Conservation (phyloP, 2,113 vertebrate species). For the Tenebrosternarchus preto region DNA sequence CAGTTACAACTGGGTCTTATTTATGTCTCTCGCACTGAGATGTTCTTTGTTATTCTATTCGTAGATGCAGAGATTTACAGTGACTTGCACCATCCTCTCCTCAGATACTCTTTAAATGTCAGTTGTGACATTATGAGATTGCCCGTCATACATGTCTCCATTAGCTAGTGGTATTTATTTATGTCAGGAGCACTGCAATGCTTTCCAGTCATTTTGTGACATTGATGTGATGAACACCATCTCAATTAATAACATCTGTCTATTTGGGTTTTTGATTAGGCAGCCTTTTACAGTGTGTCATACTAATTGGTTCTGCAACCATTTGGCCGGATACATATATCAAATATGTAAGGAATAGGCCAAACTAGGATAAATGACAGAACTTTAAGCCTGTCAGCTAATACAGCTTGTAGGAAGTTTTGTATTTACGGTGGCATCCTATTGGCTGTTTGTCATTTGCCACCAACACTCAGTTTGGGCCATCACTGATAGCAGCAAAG, state of each 20-base stretch:
- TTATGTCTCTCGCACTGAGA: no score
- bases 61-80: neutral
- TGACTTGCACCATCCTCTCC: neutral
- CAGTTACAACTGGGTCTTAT: neutral
- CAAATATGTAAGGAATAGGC: conserved; percentile 39
- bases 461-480: conserved; percentile 15
- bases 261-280: conserved; percentile 38
- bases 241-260: conserved; percentile 28
- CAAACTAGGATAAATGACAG: conserved; percentile 27
- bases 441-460: conserved; percentile 32
- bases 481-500: neutral
- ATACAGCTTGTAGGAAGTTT: conserved; percentile 44
- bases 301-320: conserved; percentile 42
- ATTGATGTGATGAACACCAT: conserved; percentile 41
- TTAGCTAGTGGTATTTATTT: neutral
- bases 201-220: conserved; percentile 27
- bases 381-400: conserved; percentile 38
- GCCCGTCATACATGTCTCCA: conserved; percentile 7
- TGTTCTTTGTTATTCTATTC: neutral
- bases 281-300: conserved; percentile 21
- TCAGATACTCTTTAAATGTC: neutral
- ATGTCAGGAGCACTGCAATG: neutral
- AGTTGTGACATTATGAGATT: neutral
- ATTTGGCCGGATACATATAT: conserved; percentile 43
- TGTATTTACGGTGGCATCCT: conserved; percentile 49